Conservation (phyloP, 1,140 invertebrate species). For the Brachionus sp. region DNA sequence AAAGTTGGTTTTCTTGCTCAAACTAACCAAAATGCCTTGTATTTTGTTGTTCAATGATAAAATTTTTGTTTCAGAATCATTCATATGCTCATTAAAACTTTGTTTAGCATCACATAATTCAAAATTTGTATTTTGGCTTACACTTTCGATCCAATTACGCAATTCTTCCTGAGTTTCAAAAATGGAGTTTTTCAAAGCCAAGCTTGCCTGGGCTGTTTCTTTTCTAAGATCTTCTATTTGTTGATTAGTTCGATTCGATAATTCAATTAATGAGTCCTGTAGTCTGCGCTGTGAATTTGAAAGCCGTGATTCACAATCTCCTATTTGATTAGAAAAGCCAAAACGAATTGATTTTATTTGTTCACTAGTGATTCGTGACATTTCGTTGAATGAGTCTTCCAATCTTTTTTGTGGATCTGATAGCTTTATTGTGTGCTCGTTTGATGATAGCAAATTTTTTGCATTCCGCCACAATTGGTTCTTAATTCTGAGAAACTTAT, state of each 20-base stretch:
- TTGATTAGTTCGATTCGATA: conserved; percentile 12
- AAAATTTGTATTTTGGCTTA: not conserved
- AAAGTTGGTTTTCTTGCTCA: conserved; percentile 37
- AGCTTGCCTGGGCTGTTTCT: not conserved
- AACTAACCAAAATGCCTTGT: conserved; percentile 11
- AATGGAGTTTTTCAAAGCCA: not conserved
- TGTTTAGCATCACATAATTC: not conserved
- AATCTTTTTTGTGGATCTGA: conserved; percentile 44
- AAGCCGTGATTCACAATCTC: not conserved
- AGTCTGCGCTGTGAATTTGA: conserved; percentile 20
- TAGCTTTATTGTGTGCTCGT: conserved; percentile 30
- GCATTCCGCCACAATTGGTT: not conserved
- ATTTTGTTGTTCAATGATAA: conserved; percentile 9
- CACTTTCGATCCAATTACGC: not conserved
- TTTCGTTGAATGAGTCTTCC: conserved; percentile 38
- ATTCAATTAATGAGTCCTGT: conserved; percentile 28
- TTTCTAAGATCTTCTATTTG: not conserved
- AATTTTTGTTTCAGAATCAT: conserved; percentile 4
- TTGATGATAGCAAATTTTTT: conserved; percentile 11
- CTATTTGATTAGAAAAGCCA: conserved; percentile 42
- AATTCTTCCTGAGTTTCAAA: not conserved
- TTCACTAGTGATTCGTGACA: not conserved
- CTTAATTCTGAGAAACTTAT: not conserved
- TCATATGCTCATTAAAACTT: conserved; percentile 5
- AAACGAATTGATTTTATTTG: conserved; percentile 35